Evolutionary conservation across 2,888 invertebrate species (phyloP).

Genomic region (Chrysotoxum bicinctum): DNA sequence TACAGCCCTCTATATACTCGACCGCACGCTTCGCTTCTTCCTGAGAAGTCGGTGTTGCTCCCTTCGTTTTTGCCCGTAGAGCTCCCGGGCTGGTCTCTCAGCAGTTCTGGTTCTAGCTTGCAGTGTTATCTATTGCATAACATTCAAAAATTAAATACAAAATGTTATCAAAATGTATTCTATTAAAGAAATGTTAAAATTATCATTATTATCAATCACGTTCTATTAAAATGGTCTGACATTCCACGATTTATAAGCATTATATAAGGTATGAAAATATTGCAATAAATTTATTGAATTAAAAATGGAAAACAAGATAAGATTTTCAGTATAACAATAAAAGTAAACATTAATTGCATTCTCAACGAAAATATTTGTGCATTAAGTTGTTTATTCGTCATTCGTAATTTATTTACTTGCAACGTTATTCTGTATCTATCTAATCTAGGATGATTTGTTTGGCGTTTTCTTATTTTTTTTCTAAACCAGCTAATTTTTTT

Average conservation of each 20-base stretch:
- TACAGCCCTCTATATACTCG: too few species aligned
- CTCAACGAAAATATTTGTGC: background rate
- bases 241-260: background rate
- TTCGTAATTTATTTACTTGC: background rate
- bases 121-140: too few species aligned
- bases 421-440: too few species aligned
- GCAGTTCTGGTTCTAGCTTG: too few species aligned
- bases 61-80: too few species aligned
- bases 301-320: background rate
- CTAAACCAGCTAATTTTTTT: background rate
- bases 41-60: too few species aligned
- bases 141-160: too few species aligned
- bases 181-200: background rate
- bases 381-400: background rate
- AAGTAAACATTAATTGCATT: background rate
- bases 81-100: too few species aligned
- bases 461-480: background rate
- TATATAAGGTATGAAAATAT: background rate
- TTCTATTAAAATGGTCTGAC: background rate
- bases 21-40: too few species aligned
- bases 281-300: background rate
- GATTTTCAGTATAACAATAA: background rate
- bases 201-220: background rate
- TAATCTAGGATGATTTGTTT: background rate
- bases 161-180: background rate